Percentiles rank a stretch among this genome's conserved stretches.
phyloP scores from a whole-genome alignment of 2,113 vertebrate species.

The Vulpes vulpes region DNA sequence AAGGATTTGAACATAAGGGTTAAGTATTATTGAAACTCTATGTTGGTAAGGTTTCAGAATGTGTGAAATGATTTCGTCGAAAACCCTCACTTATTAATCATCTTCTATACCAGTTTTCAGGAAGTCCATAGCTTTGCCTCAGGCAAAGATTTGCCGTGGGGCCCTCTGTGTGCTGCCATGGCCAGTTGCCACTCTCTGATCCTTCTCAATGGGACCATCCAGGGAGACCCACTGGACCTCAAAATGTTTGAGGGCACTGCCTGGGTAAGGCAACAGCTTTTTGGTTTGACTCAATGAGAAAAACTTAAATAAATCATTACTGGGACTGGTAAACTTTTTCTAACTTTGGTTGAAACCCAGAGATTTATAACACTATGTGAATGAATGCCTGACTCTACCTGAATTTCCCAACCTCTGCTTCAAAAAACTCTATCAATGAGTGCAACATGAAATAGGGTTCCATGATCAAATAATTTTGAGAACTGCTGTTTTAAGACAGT shows the following conservation, averaged over 20 bases:
- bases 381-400: background rate
- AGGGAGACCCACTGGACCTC: conserved; percentile 85
- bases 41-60: background rate
- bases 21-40: background rate
- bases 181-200: conserved; percentile 84
- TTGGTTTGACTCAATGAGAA: background rate
- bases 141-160: conserved; percentile 77
- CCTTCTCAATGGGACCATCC: conserved; percentile 81
- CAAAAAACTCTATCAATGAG: background rate
- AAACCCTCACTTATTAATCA: background rate
- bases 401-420: background rate
- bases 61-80: background rate
- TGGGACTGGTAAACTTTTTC: background rate
- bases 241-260: conserved; percentile 86
- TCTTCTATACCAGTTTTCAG: conserved; percentile 83
- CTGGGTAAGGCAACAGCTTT: conserved; percentile 83
- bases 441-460: background rate
- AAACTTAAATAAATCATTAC: background rate
- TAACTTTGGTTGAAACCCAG: conserved; percentile 13
- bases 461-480: background rate
- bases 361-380: background rate
- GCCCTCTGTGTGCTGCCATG: conserved; percentile 79
- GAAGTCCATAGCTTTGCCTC: conserved; percentile 76
- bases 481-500: background rate
- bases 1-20: background rate